Base-by-base conservation (phyloP, 2,797 vertebrate species). In the Nyctibius grandis region DNA sequence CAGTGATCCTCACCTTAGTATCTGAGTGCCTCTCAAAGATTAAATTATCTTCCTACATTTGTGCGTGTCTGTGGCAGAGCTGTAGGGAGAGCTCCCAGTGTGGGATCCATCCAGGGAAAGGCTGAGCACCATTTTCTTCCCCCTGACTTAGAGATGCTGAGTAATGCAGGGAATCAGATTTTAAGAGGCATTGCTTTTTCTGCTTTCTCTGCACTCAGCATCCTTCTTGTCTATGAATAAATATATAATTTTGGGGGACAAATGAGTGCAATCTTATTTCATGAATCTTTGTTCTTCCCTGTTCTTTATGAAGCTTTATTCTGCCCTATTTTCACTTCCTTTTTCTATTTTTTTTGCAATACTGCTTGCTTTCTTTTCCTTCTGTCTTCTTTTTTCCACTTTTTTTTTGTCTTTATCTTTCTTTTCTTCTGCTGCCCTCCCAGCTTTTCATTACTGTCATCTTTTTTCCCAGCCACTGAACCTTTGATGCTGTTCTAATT, bases 401-500 rank as follows among this genome's bases (percentile, higher is more conserved):
- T 53, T 80, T 91, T 82, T 92, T 95, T 96, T 70, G 72, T 93
- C 81, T 97, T 93, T 87, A 92, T 96, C 87, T 94, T 89, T 75
- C 59, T 91, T 96, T 95, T 93, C 90, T 97, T 64, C 81, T 95
- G 38, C 89, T 97, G 94, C 94, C 91, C 96, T 97, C 97, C 93
- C 91, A 96, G 95, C 91, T 95, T 97, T 97, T 97, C 96, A 97
- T 98, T 98, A 96, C 97, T 98, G 98, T 98, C 98, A 98, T 98
- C 96, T 97, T 97, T 97, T 97, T 97, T 98, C 95, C 95, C 97
- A 97, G 94, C 95, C 97, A 95, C 96, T 97, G 97, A 98, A 97
- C 97, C 94, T 96, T 96, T 97, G 97, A 97, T 97, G 97, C 96
- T 97, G 95, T 94, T 98, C 96, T 98, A 98, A 98, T 98, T 98